A percentile compares a stretch with the other conserved stretches of the same genome.
These are phyloP conservation scores for Botia almorhae DNA, from an alignment of 2,797 vertebrate genomes.

Conservation along the genomic window DNA sequence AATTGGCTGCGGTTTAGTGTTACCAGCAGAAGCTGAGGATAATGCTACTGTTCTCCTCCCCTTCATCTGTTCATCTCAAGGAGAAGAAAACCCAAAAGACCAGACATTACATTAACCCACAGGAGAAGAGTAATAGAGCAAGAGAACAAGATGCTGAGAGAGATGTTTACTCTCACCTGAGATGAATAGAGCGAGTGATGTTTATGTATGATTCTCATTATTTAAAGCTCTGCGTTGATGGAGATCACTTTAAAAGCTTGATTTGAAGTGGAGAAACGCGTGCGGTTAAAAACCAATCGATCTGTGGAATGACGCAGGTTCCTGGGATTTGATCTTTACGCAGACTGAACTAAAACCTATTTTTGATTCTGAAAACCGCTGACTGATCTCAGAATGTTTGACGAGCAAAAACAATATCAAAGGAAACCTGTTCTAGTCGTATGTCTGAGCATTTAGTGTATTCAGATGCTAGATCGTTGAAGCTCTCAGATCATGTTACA, in stretches of 20 bases:
- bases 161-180: constrained; percentile 49
- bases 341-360: background rate
- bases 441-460: constrained; percentile 40
- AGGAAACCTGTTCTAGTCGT: constrained; percentile 22
- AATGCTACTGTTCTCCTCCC: constrained; percentile 68
- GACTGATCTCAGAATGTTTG: background rate
- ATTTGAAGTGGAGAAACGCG: background rate
- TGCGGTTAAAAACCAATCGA: constrained; percentile 2
- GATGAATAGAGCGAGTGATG: constrained; percentile 74
- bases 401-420: constrained; percentile 6
- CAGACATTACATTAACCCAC: constrained; percentile 60
- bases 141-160: constrained; percentile 33
- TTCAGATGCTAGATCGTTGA: constrained; percentile 6
- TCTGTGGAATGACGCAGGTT: background rate
- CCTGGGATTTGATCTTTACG: background rate
- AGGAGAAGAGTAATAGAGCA: constrained; percentile 34
- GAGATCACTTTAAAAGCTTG: constrained; percentile 18
- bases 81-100: constrained; percentile 69
- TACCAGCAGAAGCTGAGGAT: constrained; percentile 58
- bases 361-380: background rate
- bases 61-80: constrained; percentile 62
- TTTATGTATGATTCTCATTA: constrained; percentile 72
- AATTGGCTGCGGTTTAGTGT: constrained; percentile 77
- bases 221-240: constrained; percentile 21
- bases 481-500: constrained; percentile 33